Evolutionary conservation across 2,888 invertebrate species (phyloP), one percentile per base, ranked within the genome.

Genomic region (Melitaea athalia): DNA sequence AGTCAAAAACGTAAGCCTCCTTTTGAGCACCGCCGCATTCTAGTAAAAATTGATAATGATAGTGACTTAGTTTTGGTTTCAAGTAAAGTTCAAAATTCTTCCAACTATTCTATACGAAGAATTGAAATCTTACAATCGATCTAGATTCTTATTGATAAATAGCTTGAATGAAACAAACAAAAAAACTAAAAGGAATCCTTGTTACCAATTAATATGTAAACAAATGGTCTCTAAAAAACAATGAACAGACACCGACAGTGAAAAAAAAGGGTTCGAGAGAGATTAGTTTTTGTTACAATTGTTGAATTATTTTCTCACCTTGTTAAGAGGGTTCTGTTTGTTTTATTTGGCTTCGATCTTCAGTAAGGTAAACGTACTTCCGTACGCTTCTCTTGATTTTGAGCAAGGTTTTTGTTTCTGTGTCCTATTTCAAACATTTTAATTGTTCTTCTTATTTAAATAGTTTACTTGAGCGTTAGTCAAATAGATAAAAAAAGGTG

Each of bases 131-230:
- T 2, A 60, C 47, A 31, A 47, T 63, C 64, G 55, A 63, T 63
- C 65, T 60, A 24, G 47, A 49, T 61, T 38, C 38, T 38, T 45
- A 60, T 60, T 69, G 71, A 71, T 71, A 63, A 66, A 71, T 42
- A 31, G 43, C n/a, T 45, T n/a, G 67, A 67, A 69, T 71, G 64
- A 65, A 68, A 62, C 55, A 49, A 69, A 69, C 63, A 71, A 65
- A 60, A n/a, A 55, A 67, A 53, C 66, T 65, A 59, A 61, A 68
- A 61, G 38, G 64, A 61, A 73, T 72, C 64, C 70, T 72, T 73
- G 74, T 71, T 69, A 72, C 84, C 87, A 86, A 89, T 89, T 87
- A 89, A 85, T 85, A 83, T 81, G 84, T 81, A 77, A 84, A 88
- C 83, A 84, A 85, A 89, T 83, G 83, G 84, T 68, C 71, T 70